These are phyloP conservation scores for Uloborus diversus DNA, from an alignment of 1,140 invertebrate genomes.

Conservation along the genomic window DNA sequence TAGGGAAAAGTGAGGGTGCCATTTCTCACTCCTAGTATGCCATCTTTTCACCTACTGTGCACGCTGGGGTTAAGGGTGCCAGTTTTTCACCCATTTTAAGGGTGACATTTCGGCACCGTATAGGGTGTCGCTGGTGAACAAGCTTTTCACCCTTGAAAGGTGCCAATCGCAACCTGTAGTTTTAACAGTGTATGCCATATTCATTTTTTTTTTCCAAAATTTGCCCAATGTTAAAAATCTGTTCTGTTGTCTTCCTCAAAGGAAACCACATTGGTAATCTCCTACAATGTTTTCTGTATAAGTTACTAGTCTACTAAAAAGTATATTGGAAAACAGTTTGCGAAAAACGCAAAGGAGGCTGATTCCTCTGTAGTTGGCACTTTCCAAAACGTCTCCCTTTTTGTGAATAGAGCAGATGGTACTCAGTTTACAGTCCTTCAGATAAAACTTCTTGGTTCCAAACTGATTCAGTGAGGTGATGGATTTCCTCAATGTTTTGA, in stretches of 20 bases:
- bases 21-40: no score
- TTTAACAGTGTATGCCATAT: slow-evolving; percentile 8
- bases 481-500: slow-evolving; percentile 5
- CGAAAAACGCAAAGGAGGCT: not conserved
- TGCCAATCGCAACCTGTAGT: no score
- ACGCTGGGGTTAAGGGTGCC: no score
- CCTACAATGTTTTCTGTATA: slow-evolving; percentile 3
- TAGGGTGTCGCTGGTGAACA: no score
- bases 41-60: no score
- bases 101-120: no score
- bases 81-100: no score
- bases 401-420: not conserved
- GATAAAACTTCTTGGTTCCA: slow-evolving; percentile 1
- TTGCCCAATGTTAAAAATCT: not conserved
- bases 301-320: slow-evolving; percentile 8
- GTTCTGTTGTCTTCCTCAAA: not conserved
- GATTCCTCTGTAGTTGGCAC: not conserved
- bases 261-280: slow-evolving; percentile 1
- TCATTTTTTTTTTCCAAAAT: not conserved
- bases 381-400: slow-evolving; percentile 1
- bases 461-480: not conserved
- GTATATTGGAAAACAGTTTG: slow-evolving; percentile 3
- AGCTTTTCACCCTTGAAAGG: no score
- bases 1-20: no score
- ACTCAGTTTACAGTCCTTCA: not conserved